Base-by-base conservation (phyloP, 2,888 invertebrate species). In the Sthenelais limicola region DNA sequence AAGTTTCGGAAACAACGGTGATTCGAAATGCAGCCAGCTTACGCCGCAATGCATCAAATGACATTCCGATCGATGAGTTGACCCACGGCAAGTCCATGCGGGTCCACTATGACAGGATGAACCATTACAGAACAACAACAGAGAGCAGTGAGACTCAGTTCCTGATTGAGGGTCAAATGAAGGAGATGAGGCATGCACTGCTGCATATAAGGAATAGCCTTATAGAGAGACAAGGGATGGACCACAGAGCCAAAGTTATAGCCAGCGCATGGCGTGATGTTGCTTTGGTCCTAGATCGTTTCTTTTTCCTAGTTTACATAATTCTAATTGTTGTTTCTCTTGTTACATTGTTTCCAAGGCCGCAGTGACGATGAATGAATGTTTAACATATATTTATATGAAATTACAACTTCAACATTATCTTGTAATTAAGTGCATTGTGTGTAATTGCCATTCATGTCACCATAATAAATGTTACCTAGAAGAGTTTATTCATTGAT, bases 271-370 rank as follows among this genome's bases (percentile, higher is more conserved):
- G 68, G 68, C 49, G 49, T 33, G 68, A 52, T 21, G 52, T 68
- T 21, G 68, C 68, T 12, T 33, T 68, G 5, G 49, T 49, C 28
- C 43, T 68, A 7, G 68, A 68, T 33, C 68, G 68, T 0, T 49
- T 68, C 9, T 68, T 68, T 52, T 68, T 68, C 21, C 9, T 68
- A 7, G 30, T 68, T 49, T 68, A 68, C 51, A 68, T 68, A n/a
- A 49, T 68, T n/a, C 32, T 68, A 21, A 68, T 68, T n/a, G 38
- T 68, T n/a, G 33, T 52, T 2, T 68, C 68, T 1, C 52, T 68
- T 24, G 43, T 51, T 32, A 68, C 52, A 5, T 48, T 68, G 9
- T 68, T 68, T 30, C 68, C 68, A 1, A 2, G 68, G 52, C 68
- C 51, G 33, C 49, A 48, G 47, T 68, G 68, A 68, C 58, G 24